These are phyloP conservation scores for Achatina immaculata DNA, from an alignment of 1,140 invertebrate genomes.

Conservation along the genomic window DNA sequence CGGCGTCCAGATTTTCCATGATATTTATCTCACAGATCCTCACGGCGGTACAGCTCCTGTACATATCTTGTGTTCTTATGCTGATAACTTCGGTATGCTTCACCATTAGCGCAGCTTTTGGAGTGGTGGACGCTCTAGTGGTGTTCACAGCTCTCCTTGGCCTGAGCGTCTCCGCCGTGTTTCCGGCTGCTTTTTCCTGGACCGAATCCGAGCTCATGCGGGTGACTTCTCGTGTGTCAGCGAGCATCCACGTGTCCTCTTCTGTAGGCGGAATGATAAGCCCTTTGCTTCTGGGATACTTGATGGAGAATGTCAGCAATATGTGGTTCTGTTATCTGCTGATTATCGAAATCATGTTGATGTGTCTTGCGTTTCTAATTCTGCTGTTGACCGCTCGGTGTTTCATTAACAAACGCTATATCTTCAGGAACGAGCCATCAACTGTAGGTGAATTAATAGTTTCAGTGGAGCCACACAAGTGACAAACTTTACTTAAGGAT, in stretches of 20 bases:
- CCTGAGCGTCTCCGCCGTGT: conserved; percentile 43
- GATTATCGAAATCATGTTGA: conserved; percentile 25
- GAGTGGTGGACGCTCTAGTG: background rate
- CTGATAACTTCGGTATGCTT: background rate
- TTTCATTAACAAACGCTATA: conserved; percentile 15
- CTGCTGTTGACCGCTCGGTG: background rate
- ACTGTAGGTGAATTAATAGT: background rate
- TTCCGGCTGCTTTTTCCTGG: conserved; percentile 48
- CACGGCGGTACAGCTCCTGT: background rate
- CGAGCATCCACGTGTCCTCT: conserved; percentile 43
- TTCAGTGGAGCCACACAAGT: background rate
- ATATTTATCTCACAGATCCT: conserved; percentile 6
- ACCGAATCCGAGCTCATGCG: conserved; percentile 45
- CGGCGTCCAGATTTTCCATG: background rate
- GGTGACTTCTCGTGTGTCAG: conserved; percentile 44
- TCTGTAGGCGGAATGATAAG: conserved; percentile 43
- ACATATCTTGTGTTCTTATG: conserved; percentile 3
- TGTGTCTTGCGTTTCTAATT: conserved; percentile 40
- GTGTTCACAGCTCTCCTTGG: conserved; percentile 27
- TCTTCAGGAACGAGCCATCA: background rate
- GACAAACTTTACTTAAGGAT: too few relatives aligned
- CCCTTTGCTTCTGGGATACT: conserved; percentile 41
- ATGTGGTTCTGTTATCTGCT: conserved; percentile 54
- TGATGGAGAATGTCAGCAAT: conserved; percentile 45
- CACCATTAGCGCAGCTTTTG: background rate